Evolutionary conservation across 1,140 invertebrate genomes (phyloP), one percentile per base, ranked within the genome.

Genomic region (Lucilia sericata): DNA sequence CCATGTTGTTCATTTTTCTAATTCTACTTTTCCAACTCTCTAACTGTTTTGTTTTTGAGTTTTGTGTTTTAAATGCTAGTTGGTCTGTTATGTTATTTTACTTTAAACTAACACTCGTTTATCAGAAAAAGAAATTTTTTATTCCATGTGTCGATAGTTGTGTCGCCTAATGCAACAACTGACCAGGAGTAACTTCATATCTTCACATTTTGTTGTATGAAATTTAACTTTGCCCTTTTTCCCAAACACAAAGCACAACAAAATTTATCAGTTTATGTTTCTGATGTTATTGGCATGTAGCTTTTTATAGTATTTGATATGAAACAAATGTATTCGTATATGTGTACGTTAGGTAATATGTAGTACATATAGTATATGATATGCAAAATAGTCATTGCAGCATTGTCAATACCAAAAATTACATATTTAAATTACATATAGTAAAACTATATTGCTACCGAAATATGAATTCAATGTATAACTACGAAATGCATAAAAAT

Each of bases 381-480:
- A 60, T n/a, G 51, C 8, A 14, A 60, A 60, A 60, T 60, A 14
- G 13, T 60, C 55, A 55, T 42, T 82, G 55, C 34, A 60, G 25
- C 49, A 65, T 19, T 82, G 80, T 82, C 80, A 65, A 82, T 47
- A 82, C 80, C n/a, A 82, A 55, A 60, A 60, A 82, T 82, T 82
- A 82, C 80, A 60, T 19, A 82, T 82, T 49, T 82, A 82, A 82
- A 82, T 82, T 82, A 47, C 80, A 65, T 25, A 82, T 82, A 34
- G 49, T 51, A 82, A 82, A 82, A 47, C 14, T 60, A 13, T 60
- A 60, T 60, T 60, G 55, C 55, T 60, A 60, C 14, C 14, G 17
- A 14, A 60, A 60, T 60, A 60, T n/a, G 14, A 60, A 60, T 60
- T 60, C 14, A 7, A n/a, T 60, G 55, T 60, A 60, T 7, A n/a